Evolutionary conservation across 2,888 invertebrate species (phyloP), one percentile per base, ranked within the genome.

Genomic region (Pristionchus maxplancki): DNA sequence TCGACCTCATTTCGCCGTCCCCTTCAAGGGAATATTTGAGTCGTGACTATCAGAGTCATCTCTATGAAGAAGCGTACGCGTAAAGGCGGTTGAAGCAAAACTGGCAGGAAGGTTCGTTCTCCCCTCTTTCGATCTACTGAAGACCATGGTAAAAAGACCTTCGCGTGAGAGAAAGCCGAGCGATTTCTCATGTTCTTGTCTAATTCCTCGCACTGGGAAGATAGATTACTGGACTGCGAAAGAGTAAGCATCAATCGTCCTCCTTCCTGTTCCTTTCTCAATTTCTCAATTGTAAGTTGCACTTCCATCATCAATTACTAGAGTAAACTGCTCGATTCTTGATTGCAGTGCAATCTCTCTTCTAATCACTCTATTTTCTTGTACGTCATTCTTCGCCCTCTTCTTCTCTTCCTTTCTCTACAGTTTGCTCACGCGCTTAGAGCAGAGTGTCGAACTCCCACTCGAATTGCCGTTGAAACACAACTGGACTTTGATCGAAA

Each of bases 311-410:
- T 58, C 24, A 58, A 58, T 4, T 20, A 58, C 24, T 58, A 58
- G 53, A 58, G 53, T 58, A 58, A 58, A 58, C 53, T 64, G 64
- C 64, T 64, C 64, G 28, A 64, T 64, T 64, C 34, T 64, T 13
- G 17, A 64, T 64, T 17, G 28, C 64, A 11, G 28, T 64, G 34
- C 78, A 37, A 71, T 71, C 53, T 58, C 78, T 78, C 44, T 44
- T 40, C 44, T 44, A 44, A 78, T 78, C 40, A 44, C 78, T 78
- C 20, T 24, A 78, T 78, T 78, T 78, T 44, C 78, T n/a, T 71
- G 71, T 71, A 71, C 71, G 71, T 71, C 71, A 71, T n/a, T 78
- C 78, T 5, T 78, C 78, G n/a, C n/a, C 40, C 78, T 40, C n/a
- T 58, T n/a, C n/a, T 9, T 20, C 37, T 6, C 53, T 58, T 24